Conservation (phyloP, 2,113 vertebrate genomes). For the Percopsis transmontana region DNA sequence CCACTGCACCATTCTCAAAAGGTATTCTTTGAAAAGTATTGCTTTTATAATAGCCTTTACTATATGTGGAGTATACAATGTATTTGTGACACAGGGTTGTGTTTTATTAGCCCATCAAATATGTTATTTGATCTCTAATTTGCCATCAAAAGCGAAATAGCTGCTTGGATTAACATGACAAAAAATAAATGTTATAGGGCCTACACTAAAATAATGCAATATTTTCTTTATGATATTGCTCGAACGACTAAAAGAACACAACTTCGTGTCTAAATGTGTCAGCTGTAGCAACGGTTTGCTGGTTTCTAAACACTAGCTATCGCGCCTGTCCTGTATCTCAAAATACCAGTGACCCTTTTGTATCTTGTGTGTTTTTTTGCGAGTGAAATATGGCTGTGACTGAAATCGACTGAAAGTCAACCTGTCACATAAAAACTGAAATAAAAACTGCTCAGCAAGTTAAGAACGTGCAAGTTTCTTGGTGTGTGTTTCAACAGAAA, state of each 20-base stretch:
- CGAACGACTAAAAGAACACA: not conserved
- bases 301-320: not conserved
- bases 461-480: conserved; percentile 21
- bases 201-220: conserved; percentile 10
- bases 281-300: not conserved
- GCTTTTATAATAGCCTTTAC: not conserved
- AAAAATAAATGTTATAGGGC: conserved; percentile 1
- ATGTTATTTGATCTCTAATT: not conserved
- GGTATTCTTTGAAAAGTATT: not conserved
- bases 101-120: not conserved
- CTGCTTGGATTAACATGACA: conserved; percentile 14
- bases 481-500: conserved; percentile 13
- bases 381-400: not conserved
- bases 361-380: not conserved
- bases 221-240: not conserved
- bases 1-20: not conserved
- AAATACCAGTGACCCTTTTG: conserved; percentile 10
- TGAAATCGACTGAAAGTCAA: not conserved
- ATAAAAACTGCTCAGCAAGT: conserved; percentile 27
- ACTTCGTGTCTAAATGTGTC: not conserved
- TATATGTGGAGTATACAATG: not conserved
- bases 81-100: too few relatives aligned
- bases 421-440: not conserved
- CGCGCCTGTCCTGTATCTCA: conserved; percentile 1
- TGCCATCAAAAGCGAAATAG: not conserved